Base-by-base conservation (phyloP, 2,888 invertebrate genomes). In the Oegoconia quadripuncta region DNA sequence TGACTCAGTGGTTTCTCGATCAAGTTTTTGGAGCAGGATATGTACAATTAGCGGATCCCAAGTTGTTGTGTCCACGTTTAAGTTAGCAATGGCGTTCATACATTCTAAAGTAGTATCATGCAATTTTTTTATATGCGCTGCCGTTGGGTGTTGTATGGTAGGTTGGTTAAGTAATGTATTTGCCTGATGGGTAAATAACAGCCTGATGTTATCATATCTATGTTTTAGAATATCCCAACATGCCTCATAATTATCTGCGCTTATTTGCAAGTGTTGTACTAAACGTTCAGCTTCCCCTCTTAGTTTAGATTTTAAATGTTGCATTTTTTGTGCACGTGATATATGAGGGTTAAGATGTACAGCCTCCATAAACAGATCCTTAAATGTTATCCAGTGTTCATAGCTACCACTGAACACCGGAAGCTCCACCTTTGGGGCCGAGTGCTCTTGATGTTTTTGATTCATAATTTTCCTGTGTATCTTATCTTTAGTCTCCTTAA, bases 311-410 rank as follows among this genome's bases (percentile, higher is more conserved):
- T 52, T 55, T 0, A 55, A 35, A 41, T 42, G 45, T 14, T 49
- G 48, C 52, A 58, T 52, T 29, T 55, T 58, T 31, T 55, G 57
- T 0, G 52, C 41, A 1, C 42, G 47, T 9, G 34, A 33, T 5
- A 53, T 31, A 3, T 30, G 11, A 0, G 38, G 39, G 30, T 54
- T 58, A 8, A 40, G 41, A 29, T 55, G 46, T n/a, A 56, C 39
- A 2, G 43, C 36, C 32, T 52, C 52, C 1, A 35, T 4, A 22
- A 48, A 50, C 3, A 50, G 25, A 37, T 50, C 44, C 26, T 47
- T 40, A 34, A 48, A 39, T 6, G 44, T 22, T 7, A 25, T 20
- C 44, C 44, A 39, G 28, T 39, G 22, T 5, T 23, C 26, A 15
- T 41, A 46, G n/a, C 34, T 37, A 3, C 41, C 46, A 9, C 11